Conservation (phyloP, 2,797 vertebrate species). For the Brotula barbata region DNA sequence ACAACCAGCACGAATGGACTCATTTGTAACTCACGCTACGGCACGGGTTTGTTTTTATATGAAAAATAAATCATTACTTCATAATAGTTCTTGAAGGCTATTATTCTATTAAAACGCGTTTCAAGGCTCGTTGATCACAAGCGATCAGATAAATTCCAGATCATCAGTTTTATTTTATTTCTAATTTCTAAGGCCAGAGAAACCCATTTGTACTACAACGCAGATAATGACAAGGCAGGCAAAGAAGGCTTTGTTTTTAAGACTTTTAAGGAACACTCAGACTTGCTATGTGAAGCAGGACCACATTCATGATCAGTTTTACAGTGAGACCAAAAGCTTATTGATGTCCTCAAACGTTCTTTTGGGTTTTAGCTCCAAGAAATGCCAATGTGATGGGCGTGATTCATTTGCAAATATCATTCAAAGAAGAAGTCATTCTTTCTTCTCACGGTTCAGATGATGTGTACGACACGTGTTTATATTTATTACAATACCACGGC, state of each 20-base stretch:
- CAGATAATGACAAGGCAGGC: constrained; percentile 6
- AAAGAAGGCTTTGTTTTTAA: constrained; percentile 5
- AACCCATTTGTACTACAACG: constrained; percentile 11
- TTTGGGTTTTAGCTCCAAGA: not conserved
- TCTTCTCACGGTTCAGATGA: not conserved
- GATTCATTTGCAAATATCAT: too few relatives aligned
- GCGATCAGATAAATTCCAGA: constrained; percentile 29
- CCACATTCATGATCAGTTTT: not conserved
- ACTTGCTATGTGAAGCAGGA: not conserved
- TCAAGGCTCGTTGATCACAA: constrained; percentile 10
- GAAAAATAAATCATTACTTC: constrained; percentile 4
- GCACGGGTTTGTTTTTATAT: too few relatives aligned
- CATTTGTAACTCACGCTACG: too few relatives aligned
- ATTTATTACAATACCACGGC: too few relatives aligned
- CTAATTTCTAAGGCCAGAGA: constrained; percentile 39
- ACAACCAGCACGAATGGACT: too few relatives aligned
- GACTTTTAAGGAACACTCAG: too few relatives aligned
- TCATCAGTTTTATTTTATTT: constrained; percentile 33
- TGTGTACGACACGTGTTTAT: too few relatives aligned
- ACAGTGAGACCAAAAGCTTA: not conserved
- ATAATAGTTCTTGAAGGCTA: not conserved
- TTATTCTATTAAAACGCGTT: constrained; percentile 11
- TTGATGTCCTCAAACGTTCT: not conserved
- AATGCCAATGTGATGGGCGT: not conserved
- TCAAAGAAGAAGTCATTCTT: too few relatives aligned